These are phyloP conservation scores for Hedychridium roseum DNA, from an alignment of 2,888 invertebrate genomes.

Conservation along the genomic window DNA sequence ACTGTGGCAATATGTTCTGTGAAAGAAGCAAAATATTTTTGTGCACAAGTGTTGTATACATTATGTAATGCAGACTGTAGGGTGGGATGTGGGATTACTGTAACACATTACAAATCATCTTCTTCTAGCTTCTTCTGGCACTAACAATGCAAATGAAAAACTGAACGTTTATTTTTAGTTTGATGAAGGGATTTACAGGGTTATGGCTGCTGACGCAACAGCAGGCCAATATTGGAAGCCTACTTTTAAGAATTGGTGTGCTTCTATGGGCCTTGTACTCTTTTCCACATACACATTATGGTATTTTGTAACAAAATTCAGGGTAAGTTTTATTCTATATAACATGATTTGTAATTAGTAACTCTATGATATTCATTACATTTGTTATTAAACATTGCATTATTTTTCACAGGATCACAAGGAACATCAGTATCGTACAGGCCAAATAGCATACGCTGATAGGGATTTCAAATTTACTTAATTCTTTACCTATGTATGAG, in stretches of 20 bases:
- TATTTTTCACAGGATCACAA: constrained; percentile 55
- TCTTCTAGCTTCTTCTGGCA: too few relatives aligned
- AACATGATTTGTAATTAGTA: too few relatives aligned
- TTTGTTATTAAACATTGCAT: too few relatives aligned
- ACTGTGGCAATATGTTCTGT: too few relatives aligned
- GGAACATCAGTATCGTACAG: constrained; percentile 72
- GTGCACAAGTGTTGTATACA: too few relatives aligned
- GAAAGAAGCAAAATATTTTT: too few relatives aligned
- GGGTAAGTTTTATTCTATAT: too few relatives aligned
- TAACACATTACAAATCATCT: too few relatives aligned
- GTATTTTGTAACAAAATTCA: constrained; percentile 63
- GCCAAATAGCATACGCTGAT: constrained; percentile 80
- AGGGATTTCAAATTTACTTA: constrained; percentile 71
- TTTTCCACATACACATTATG: not conserved
- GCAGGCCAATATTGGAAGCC: constrained; percentile 75
- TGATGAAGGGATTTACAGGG: constrained; percentile 80
- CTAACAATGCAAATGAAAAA: too few relatives aligned
- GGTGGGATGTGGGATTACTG: too few relatives aligned
- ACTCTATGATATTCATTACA: too few relatives aligned
- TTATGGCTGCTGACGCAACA: constrained; percentile 74
- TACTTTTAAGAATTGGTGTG: constrained; percentile 69
- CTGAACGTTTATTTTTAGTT: constrained; percentile 77
- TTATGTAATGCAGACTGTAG: too few relatives aligned
- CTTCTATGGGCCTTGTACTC: constrained; percentile 63
- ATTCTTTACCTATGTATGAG: constrained; percentile 2